Evolutionary conservation across 2,113 vertebrate genomes (phyloP), one percentile per base, ranked within the genome.

Genomic region (Coturnix japonica): DNA sequence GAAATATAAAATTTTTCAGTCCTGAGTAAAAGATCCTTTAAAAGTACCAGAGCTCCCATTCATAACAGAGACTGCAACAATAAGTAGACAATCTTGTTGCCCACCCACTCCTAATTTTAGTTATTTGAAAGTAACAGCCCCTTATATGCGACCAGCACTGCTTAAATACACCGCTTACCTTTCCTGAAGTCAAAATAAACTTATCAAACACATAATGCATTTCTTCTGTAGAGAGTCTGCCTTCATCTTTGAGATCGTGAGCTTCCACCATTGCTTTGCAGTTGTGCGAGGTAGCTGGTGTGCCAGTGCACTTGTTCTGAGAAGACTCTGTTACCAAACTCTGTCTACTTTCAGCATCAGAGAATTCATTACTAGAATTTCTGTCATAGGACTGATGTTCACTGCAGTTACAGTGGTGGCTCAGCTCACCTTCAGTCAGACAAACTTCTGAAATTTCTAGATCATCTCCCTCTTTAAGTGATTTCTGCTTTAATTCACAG

Each of bases 141-240:
- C 10, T n/a, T 25, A 56, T 7, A 26, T 5, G 11, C 2, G 19
- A 33, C 16, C 33, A 39, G 44, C 56, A 28, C 11, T 21, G 23
- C 47, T 80, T 70, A 79, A 73, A 59, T 16, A 59, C 13, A 66
- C 18, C 57, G 70, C 96, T 97, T 96, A 99, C 99, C 99, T 99
- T 99, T 97, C 99, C 99, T 86, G 98, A 99, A 43, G 99, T 99
- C 96, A 99, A 98, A 97, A 99, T 99, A 98, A 99, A 98, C 96
- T 98, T 98, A 97, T 99, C 99, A 94, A 99, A 99, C 78, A 98
- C 96, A 93, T 99, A 99, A 97, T 98, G 96, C 94, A 99, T 98
- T 83, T 99, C 98, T 63, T 98, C 98, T 56, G 97, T 87, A 23
- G 97, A 54, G 53, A 97, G 90, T 23, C 79, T 96, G 44, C 91